Evolutionary conservation across 37 sponge, comb jelly and placozoan genomes (phyloP).

Genomic region (Aplysina aerophoba): DNA sequence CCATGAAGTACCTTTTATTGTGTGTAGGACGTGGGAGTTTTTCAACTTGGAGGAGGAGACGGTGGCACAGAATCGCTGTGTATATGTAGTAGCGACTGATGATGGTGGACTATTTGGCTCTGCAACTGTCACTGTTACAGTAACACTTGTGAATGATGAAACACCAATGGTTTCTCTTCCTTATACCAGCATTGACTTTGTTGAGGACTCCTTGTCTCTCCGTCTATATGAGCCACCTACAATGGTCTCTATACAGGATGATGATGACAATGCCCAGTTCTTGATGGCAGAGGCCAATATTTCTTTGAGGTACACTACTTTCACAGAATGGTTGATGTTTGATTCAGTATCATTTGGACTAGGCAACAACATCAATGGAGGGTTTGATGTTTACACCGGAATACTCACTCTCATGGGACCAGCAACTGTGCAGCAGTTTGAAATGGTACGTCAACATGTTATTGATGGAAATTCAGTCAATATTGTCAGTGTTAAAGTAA

Average conservation of each 20-base stretch:
- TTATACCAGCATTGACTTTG: slow-evolving; percentile 23
- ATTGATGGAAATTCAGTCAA: no score
- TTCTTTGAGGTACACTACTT: slow-evolving; percentile 20
- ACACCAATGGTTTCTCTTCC: slow-evolving; percentile 39
- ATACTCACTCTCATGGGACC: slow-evolving; percentile 30
- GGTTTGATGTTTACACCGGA: neutral
- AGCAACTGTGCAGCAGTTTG: slow-evolving; percentile 29
- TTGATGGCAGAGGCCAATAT: slow-evolving; percentile 8
- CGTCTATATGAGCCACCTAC: slow-evolving; percentile 6
- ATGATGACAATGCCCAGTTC: slow-evolving; percentile 32
- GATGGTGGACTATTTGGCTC: neutral
- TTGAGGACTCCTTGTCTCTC: slow-evolving; percentile 39
- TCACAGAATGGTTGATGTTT: slow-evolving; percentile 14
- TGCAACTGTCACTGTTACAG: slow-evolving; percentile 21
- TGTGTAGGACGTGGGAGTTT: neutral
- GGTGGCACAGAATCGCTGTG: slow-evolving; percentile 1
- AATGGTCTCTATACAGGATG: slow-evolving; percentile 36
- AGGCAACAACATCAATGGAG: neutral
- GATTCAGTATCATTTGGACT: neutral
- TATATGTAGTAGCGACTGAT: slow-evolving; percentile 42
- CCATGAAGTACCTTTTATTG: no score
- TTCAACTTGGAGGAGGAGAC: slow-evolving; percentile 43
- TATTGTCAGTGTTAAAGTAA: no score
- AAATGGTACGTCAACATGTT: neutral
- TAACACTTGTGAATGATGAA: slow-evolving; percentile 53